Conservation (phyloP, 2,797 vertebrate genomes). For the Peromyscus attwateri region DNA sequence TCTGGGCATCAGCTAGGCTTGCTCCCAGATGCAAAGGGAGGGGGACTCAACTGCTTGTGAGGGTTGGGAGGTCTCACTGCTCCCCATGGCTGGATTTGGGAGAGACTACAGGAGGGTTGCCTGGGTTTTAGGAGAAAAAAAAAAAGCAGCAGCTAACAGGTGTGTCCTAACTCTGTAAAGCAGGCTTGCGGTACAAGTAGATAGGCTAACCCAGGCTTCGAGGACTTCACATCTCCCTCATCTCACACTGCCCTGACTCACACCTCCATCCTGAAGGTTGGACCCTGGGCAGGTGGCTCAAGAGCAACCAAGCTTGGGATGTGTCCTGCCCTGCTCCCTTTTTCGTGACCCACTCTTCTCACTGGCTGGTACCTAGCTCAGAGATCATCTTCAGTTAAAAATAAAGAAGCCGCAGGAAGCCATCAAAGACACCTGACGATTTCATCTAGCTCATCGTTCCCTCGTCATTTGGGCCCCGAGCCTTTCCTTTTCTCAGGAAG, state of each 20-base stretch:
- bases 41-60: neutral
- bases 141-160: neutral
- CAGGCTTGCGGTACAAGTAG: no score
- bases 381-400: neutral
- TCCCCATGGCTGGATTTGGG: neutral
- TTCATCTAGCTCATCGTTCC: neutral
- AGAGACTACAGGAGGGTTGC: neutral
- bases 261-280: neutral
- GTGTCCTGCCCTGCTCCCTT: neutral
- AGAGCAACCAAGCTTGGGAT: neutral
- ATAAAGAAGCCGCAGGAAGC: neutral
- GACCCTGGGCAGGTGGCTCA: neutral
- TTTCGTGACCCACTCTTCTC: neutral
- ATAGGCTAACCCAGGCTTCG: neutral
- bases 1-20: neutral
- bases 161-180: neutral
- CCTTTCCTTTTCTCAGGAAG: neutral
- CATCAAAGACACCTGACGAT: neutral
- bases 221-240: no score
- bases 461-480: rapidly evolving
- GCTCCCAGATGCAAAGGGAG: neutral
- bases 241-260: no score
- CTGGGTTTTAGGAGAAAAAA: neutral
- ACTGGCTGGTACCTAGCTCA: neutral
- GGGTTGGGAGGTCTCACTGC: neutral